Evolutionary conservation across 2,797 vertebrate species (phyloP).

Genomic region (Atherinosoma microstoma): DNA sequence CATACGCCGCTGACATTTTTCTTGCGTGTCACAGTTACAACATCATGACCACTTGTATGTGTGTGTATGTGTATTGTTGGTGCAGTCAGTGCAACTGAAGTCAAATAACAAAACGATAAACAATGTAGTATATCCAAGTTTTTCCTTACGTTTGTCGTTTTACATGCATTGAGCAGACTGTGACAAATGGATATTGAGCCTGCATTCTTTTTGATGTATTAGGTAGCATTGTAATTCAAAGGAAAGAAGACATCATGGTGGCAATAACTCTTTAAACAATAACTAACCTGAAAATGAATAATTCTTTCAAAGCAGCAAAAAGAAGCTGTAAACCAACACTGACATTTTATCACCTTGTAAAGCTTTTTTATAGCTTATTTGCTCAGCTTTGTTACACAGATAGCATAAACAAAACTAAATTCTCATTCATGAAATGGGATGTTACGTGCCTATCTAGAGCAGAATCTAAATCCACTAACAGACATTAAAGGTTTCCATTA

Average conservation of each 20-base stretch:
- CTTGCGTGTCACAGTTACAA: conserved; percentile 8
- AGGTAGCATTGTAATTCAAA: not conserved
- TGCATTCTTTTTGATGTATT: not conserved
- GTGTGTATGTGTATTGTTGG: conserved; percentile 1
- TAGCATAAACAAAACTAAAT: not conserved
- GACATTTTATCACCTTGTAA: not conserved
- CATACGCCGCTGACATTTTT: conserved; percentile 17
- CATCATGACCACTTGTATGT: conserved; percentile 10
- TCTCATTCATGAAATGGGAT: not conserved
- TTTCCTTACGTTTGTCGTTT: not conserved
- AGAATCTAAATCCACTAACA: not conserved
- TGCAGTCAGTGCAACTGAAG: not conserved
- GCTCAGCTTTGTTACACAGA: not conserved
- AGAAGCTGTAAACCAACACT: not conserved
- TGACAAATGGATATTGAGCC: not conserved
- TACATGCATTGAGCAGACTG: not conserved
- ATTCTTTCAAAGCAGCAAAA: not conserved
- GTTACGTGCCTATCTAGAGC: not conserved
- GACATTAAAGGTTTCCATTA: not conserved
- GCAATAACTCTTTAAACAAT: not conserved
- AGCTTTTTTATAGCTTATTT: not conserved
- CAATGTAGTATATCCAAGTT: not conserved
- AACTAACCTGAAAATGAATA: not conserved
- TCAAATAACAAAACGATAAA: conserved; percentile 1
- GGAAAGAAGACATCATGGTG: not conserved